Evolutionary conservation across 2,113 vertebrate species (phyloP), one percentile per base, ranked within the genome.

Genomic region (Numida meleagris): DNA sequence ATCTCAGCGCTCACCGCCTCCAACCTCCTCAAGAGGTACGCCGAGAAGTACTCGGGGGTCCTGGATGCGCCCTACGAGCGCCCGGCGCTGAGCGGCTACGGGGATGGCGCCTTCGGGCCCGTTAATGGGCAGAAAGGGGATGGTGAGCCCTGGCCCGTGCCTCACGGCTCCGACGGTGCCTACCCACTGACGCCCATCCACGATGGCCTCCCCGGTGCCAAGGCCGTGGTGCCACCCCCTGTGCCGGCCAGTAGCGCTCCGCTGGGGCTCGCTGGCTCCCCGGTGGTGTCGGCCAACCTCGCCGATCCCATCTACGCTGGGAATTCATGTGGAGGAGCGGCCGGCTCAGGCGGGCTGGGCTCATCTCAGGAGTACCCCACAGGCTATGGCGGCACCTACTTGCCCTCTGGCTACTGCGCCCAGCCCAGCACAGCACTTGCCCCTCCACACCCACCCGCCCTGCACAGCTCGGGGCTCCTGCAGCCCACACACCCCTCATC

Each of bases 1-100:
- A 99, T 99, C 96, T 99, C 99, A 0, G 99, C 99, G 0, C 98
- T 99, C 93, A 99, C 99, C 0, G 99, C 99, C 86, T 99, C 99
- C 96, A 99, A 99, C 97, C 97, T 99, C 61, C 98, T 99, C 95
- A 99, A 99, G 97, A 98, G 99, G 91, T 99, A 99, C 36, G 99
- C 99, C 3, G 99, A 99, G 97, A 99, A 99, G 95, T 99, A 99
- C 93, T 98, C 99, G 0, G 98, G 99, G 16, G 98, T 98, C 90
- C 96, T 99, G 96, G 99, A 99, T 53, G 97, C 98, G 2, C 98
- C 99, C 29, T 99, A 99, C 78, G 99, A 99, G 95, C 98, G 99
- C 78, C 96, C 98, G 5, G 72, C 97, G 33, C 97, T 98, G 77
- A 66, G 97, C 55, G 96, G 98, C 59, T 98, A 98, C 17, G 98